phyloP scores from a whole-genome alignment of 2,113 vertebrate species.

The Laticauda laticaudata region DNA sequence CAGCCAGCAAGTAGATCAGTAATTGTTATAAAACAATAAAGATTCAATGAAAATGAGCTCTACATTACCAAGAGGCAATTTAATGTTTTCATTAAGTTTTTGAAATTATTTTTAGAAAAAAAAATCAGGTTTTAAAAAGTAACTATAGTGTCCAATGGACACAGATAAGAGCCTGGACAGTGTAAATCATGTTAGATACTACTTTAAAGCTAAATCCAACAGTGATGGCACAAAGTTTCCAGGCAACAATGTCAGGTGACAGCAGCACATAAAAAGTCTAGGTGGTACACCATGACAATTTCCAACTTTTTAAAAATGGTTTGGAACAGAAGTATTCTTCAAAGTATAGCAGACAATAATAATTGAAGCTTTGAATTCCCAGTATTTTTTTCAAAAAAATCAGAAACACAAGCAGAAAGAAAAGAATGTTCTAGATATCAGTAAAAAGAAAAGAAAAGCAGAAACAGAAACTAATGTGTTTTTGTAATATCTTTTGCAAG shows the following conservation, averaged over 20 bases:
- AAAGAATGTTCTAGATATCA: background rate
- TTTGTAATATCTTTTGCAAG: background rate
- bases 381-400: background rate
- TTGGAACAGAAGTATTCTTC: background rate
- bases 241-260: background rate
- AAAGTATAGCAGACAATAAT: background rate
- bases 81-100: fast-evolving
- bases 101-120: background rate
- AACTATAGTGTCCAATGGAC: background rate
- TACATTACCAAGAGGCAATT: background rate
- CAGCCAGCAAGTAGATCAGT: background rate
- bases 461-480: background rate
- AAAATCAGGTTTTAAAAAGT: background rate
- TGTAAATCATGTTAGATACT: background rate
- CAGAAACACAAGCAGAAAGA: background rate
- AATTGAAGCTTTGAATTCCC: background rate
- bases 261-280: fast-evolving
- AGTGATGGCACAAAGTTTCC: background rate
- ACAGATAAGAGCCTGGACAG: background rate
- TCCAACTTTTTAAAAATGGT: background rate
- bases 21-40: background rate
- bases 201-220: background rate
- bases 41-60: background rate
- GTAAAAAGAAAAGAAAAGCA: no score
- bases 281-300: fast-evolving